phyloP scores from a whole-genome alignment of 2,888 invertebrate genomes.

The Aphidius colemani region DNA sequence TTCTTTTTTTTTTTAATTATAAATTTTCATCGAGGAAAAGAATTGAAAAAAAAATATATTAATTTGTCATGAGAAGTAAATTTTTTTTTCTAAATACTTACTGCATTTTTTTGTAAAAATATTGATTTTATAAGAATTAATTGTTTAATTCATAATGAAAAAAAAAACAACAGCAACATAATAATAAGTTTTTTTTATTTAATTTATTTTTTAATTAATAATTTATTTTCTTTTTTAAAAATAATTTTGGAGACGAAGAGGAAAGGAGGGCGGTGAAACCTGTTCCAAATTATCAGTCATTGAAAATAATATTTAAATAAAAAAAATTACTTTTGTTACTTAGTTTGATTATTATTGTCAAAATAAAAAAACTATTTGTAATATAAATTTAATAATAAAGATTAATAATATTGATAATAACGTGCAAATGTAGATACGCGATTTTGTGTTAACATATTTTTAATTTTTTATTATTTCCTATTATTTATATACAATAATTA shows the following conservation, averaged over 20 bases:
- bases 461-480: conserved; percentile 19
- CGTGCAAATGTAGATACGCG: conserved; percentile 28
- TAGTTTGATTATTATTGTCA: conserved; percentile 15
- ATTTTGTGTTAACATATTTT: conserved; percentile 24
- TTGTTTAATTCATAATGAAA: background rate
- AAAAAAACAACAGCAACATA: too few relatives aligned
- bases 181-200: too few relatives aligned
- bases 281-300: conserved; percentile 31
- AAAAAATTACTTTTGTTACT: conserved; percentile 30
- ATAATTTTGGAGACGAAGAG: background rate
- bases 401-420: conserved; percentile 3
- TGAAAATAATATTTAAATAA: conserved; percentile 29
- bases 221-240: too few relatives aligned
- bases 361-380: conserved; percentile 11
- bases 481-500: too few relatives aligned
- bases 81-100: background rate
- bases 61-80: background rate
- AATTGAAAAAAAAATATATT: background rate
- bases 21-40: conserved; percentile 20
- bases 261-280: conserved; percentile 24
- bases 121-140: background rate
- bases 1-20: conserved; percentile 39
- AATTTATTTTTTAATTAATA: too few relatives aligned
- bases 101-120: background rate
- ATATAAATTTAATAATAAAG: conserved; percentile 19